Evolutionary conservation across 2,797 vertebrate genomes (phyloP), one percentile per base, ranked within the genome.

Genomic region (Enteromius unitaeniatus): DNA sequence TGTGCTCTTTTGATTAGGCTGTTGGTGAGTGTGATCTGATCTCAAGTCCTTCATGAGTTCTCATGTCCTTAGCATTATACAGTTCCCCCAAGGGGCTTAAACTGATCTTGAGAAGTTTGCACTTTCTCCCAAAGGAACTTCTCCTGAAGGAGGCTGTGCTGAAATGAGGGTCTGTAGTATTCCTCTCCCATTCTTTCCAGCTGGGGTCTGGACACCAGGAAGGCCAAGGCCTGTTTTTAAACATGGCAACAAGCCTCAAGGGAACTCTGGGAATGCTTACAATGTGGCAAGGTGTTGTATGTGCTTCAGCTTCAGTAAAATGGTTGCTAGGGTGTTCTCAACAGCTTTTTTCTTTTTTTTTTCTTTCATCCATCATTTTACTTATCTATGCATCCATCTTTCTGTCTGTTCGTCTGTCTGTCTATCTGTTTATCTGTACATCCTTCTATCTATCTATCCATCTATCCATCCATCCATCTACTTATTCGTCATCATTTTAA

Each of bases 21-120:
- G 37, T 55, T 42, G 11, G 42, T 31, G 79, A 70, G 49, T 31
- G 37, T 58, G 67, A 67, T 60, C 28, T 67, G 45, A 70, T 70
- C 34, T 58, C 23, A 45, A 21, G 51, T 80, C n/a, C 65, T 58
- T 2, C 28, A 37, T 45, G 78, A 58, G 67, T 17, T 42, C 17
- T n/a, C n/a, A 45, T 58, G 67, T 58, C 53, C n/a, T 58, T n/a
- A 47, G 23, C 15, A 37, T 80, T 58, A 7, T 9, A 70, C 51
- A 17, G 17, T 34, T 81, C 26, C 10, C 51, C 15, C 51, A 45
- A 1, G 37, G 79, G 23, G 55, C 0, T 15, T 9, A 17, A 23
- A 58, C 26, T 70, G 67, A 60, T 47, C 51, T 23, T 14, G 28
- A 45, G 14, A 23, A 42, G 53, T 67, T 45, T 47, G 17, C 26